Evolutionary conservation across 1,140 invertebrate species (phyloP), one percentile per base, ranked within the genome.

Genomic region (Teleogryllus occipitalis): DNA sequence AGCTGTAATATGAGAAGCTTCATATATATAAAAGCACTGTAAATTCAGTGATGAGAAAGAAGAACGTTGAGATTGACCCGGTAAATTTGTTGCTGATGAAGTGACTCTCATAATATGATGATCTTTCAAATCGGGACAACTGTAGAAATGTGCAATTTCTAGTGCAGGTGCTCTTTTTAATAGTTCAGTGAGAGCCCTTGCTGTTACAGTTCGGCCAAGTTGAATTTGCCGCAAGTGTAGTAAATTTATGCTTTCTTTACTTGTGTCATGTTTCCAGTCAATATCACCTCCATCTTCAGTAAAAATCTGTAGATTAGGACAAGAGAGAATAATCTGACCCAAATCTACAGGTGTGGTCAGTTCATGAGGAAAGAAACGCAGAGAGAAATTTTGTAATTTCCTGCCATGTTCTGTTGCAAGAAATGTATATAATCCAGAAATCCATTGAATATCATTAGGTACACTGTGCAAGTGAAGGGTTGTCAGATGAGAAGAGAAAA

Each of bases 21-120:
- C 85, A 72, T 88, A 87, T 47, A 89, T 85, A 75, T 88, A 89
- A 74, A 88, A 87, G 80, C 88, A 89, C 18, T 85, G 84, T 18
- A 89, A 82, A 76, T 86, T 85, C 85, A 74, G 85, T 54, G 21
- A 82, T 76, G 73, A 75, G 80, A 48, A 18, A 72, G 75, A 8
- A 47, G 27, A 47, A 82, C 18, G 81, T 18, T 74, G 74, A 76
- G 15, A 14, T 73, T 18, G 80, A 75, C n/a, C 47, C 77, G 7
- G 77, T 14, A 54, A 10, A 7, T 48, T 47, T 74, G 8, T 76
- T 73, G 47, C 54, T 82, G 10, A 85, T 54, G 83, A 22, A 47
- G 82, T 77, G 75, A 84, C 54, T 47, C 81, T 82, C 46, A 85
- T 83, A 27, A 88, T 76, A 74, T 87, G 84, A 74, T 85, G 82